Evolutionary conservation across 1,140 invertebrate species (phyloP), one percentile per base, ranked within the genome.

Genomic region (Pseudobourletiella spinata): DNA sequence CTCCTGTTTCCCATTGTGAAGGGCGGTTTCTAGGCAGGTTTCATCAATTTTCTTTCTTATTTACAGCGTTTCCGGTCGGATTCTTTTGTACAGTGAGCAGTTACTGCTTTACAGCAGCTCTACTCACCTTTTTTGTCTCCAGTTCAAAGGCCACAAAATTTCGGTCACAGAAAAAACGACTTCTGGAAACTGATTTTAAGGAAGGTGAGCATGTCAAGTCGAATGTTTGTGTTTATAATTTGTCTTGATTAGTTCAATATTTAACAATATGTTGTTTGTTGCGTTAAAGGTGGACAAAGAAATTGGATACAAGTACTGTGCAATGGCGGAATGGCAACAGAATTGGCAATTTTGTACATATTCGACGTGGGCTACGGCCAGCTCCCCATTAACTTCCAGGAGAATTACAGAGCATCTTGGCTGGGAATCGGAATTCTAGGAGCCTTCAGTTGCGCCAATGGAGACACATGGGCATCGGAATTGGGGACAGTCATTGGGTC

Each of bases 391-490:
- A 84, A 94, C 73, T 93, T 95, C 75, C 71, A 75, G 1, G 81
- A 79, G 62, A 78, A 87, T 70, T 92, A 91, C 71, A 79, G 83
- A 69, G 81, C 85, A 20, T 91, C 89, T 3, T 92, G 88, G 88
- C 75, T 91, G 11, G 81, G 85, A 3, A 77, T 90, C 63, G 87
- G 85, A 35, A 82, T 92, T 64, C 74, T 91, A 66, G 86, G 85
- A 8, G 60, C 60, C 8, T 18, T 62, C 2, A 70, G 79, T 86
- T 90, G 88, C 71, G 85, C 85, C 70, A 90, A 87, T 74, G 92
- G 89, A 4, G 92, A 95, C 72, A 95, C 91, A 1, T 92, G 89
- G 87, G 88, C 91, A 43, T 92, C 89, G 22, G 92, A 95, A 76
- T 74, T 95, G 39, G 91, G 89, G 29, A 81, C 87, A 32, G 91